Percentiles rank a stretch among this genome's conserved stretches.
These are phyloP conservation scores for Bradynema listronoti DNA, from an alignment of 1,140 invertebrate genomes.

Conservation along the genomic window DNA sequence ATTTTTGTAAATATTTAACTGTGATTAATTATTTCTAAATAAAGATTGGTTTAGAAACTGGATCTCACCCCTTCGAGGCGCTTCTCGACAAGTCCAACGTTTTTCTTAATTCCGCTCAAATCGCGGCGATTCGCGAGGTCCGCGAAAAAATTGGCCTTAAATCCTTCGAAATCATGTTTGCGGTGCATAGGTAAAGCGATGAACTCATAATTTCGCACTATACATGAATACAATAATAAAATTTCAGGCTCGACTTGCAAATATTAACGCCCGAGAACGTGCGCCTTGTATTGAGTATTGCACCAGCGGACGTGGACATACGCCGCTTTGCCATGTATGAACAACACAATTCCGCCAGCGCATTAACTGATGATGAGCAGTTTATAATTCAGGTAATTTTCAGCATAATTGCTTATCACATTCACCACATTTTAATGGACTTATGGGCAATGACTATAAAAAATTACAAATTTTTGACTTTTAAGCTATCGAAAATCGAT, in stretches of 20 bases:
- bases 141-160: conserved; percentile 22
- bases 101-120: conserved; percentile 17
- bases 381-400: conserved; percentile 28
- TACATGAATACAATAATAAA: neutral
- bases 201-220: neutral
- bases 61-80: conserved; percentile 10
- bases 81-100: conserved; percentile 6
- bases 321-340: conserved; percentile 30
- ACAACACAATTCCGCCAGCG: conserved; percentile 9
- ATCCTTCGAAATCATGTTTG: conserved; percentile 34
- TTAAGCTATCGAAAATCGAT: conserved; percentile 34
- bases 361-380: conserved; percentile 31
- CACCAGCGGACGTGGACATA: conserved; percentile 32
- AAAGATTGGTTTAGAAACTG: too few relatives aligned
- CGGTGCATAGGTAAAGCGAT: conserved; percentile 18
- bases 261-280: conserved; percentile 20
- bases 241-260: conserved; percentile 29
- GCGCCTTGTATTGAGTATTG: conserved; percentile 21
- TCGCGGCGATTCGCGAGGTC: conserved; percentile 4
- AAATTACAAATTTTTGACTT: neutral
- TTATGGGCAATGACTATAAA: too few relatives aligned
- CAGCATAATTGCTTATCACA: neutral
- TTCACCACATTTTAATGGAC: neutral
- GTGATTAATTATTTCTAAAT: too few relatives aligned
- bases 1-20: too few relatives aligned